Evolutionary conservation across 1,140 invertebrate genomes (phyloP), one percentile per base, ranked within the genome.

Genomic region (Druon quercuslanigerum): DNA sequence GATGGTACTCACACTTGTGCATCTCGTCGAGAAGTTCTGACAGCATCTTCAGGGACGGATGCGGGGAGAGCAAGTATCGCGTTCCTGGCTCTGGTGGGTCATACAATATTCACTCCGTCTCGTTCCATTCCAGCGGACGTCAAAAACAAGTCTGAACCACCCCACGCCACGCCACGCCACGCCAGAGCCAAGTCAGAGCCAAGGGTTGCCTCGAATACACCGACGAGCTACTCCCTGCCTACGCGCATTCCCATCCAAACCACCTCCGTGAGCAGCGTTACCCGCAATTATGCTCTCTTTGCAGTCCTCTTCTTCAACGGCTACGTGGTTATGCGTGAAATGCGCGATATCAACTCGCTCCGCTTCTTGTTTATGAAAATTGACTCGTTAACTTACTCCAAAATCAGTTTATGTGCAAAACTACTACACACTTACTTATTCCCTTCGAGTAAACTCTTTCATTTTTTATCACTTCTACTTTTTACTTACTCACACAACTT

Each of bases 61-160:
- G 72, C 25, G 72, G 52, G 52, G 40, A 60, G 79, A 71, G 51
- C 54, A 78, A 79, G 81, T 79, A 76, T 25, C 78, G 75, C 80
- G 73, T 66, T 52, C 51, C 54, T 74, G 56, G 77, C 75, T 75
- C 66, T 70, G 80, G 57, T 75, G 76, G 79, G 81, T 87, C 84
- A 87, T 87, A 86, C 84, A 86, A 87, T 87, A 87, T 87, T 87
- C 86, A 87, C 79, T 82, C 57, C 71, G 81, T 79, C 81, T 78
- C 85, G 79, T 84, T 86, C 82, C 82, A 80, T 86, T 81, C 66
- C 78, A 77, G 81, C 76, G 79, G 79, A 85, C 84, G 86, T 86
- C 84, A 87, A 87, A 87, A 87, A 85, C 84, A 86, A 85, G 84
- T 85, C 83, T 78, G 78, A 79, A 83, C 60, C 60, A 66, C 60